These are phyloP conservation scores for Phaonia tiefii DNA, from an alignment of 2,888 invertebrate genomes.

Conservation along the genomic window DNA sequence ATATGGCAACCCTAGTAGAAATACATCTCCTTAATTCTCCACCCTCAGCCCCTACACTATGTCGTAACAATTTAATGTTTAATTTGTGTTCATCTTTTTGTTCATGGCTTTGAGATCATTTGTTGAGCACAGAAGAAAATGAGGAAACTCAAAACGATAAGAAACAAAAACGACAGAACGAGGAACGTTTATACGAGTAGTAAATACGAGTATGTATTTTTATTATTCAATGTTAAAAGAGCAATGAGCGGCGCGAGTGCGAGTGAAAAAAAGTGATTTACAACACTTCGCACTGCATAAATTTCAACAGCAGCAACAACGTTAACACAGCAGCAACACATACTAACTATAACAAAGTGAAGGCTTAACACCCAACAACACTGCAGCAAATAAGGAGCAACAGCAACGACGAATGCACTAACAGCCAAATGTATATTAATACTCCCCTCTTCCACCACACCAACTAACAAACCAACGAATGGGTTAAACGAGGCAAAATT, in stretches of 20 bases:
- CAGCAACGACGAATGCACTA: no score
- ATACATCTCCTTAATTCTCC: no score
- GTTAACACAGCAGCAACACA: constrained; percentile 10
- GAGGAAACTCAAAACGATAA: no score
- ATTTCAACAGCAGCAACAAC: constrained; percentile 39
- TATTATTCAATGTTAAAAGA: constrained; percentile 57
- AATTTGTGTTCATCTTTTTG: constrained; percentile 18
- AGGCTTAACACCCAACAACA: constrained; percentile 57
- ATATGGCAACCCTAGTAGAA: background rate
- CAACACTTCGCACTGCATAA: constrained; percentile 69
- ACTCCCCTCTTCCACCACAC: no score
- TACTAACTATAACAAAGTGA: constrained; percentile 28
- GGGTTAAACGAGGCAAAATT: no score
- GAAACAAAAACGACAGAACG: background rate
- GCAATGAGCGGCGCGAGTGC: no score
- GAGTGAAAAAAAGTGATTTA: constrained; percentile 68
- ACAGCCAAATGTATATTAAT: constrained; percentile 38
- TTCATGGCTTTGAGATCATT: constrained; percentile 17
- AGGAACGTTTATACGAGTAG: background rate
- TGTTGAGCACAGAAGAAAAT: background rate
- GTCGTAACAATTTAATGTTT: constrained; percentile 28
- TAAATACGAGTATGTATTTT: constrained; percentile 47
- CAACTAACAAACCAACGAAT: no score
- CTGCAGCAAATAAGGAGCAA: no score
- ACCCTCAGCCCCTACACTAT: background rate